phyloP scores from a whole-genome alignment of 1,140 invertebrate genomes.

The Stegodyphus mimosarum region DNA sequence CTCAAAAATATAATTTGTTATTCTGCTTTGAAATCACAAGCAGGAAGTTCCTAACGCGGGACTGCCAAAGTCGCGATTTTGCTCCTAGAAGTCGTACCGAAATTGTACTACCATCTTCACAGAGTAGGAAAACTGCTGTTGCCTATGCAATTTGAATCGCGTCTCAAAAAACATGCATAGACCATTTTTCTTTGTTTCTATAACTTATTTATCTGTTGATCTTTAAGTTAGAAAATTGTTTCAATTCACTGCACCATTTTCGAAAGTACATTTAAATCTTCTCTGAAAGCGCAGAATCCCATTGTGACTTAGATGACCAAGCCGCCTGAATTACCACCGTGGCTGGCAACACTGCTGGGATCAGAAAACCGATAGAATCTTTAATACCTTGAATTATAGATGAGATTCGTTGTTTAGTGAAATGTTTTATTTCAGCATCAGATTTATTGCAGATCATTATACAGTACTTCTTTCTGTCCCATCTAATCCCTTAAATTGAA shows the following conservation, averaged over 20 bases:
- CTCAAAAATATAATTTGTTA: background rate
- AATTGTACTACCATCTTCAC: background rate
- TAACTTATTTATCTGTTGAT: background rate
- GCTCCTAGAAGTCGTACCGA: slow-evolving; percentile 41
- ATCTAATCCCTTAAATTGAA: background rate
- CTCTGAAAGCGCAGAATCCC: background rate
- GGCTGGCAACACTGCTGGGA: slow-evolving; percentile 16
- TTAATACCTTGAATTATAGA: slow-evolving; percentile 1
- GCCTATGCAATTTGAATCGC: slow-evolving; percentile 3
- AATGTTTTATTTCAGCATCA: background rate
- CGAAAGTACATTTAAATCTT: slow-evolving; percentile 7
- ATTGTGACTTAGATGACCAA: slow-evolving; percentile 6
- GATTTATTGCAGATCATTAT: background rate
- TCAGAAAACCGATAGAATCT: slow-evolving; percentile 32
- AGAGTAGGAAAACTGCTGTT: background rate
- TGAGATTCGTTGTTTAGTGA: background rate
- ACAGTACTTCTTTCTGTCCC: background rate
- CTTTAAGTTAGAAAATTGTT: background rate
- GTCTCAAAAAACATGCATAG: slow-evolving; percentile 15
- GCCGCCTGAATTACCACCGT: background rate
- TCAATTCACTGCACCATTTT: background rate
- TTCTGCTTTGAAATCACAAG: background rate
- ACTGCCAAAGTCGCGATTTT: slow-evolving; percentile 32
- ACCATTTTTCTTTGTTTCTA: background rate
- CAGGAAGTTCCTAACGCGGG: slow-evolving; percentile 5